Base-by-base conservation (phyloP, 2,888 invertebrate genomes). In the Rhagonycha lutea region DNA sequence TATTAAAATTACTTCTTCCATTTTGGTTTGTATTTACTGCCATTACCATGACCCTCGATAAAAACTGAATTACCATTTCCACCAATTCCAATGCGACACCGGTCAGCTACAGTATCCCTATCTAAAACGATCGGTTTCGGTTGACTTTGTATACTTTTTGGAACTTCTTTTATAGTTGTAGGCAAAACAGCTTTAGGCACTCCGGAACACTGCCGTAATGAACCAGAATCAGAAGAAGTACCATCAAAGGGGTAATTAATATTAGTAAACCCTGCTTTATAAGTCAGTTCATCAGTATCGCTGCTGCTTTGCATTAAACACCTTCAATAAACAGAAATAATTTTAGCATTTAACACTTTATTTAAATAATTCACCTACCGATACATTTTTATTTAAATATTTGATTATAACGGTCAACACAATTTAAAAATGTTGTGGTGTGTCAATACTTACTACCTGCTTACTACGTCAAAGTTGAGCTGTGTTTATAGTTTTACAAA, bases 351-450 rank as follows among this genome's bases (percentile, higher is more conserved):
- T 12, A 69, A 61, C 26, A 24, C 47, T 87, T 82, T 78, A 87
- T 87, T 88, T 95, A 47, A 47, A 7, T 7, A 47, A 47, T n/a
- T n/a, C n/a, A n/a, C 47, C 7, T 4, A 47, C 47, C 47, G 47
- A n/a, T 47, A n/a, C 47, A 47, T 47, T 47, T n/a, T 47, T n/a
- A 32, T 47, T n/a, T 8, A 7, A 5, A 47, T 4, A n/a, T n/a
- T 47, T n/a, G n/a, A n/a, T 7, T n/a, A 47, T 32, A n/a, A n/a
- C 47, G n/a, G 47, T 47, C 12, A 7, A 47, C 2, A n/a, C 47
- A 47, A 8, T 47, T 47, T 47, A 47, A 47, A 47, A 47, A 47
- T n/a, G 5, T 47, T 47, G 47, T 47, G 47, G n/a, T n/a, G 2
- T 47, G 47, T 47, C n/a, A 47, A 47, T n/a, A 47, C n/a, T n/a